Base-by-base conservation (phyloP, 1,140 invertebrate genomes). In the Contarinia nasturtii region DNA sequence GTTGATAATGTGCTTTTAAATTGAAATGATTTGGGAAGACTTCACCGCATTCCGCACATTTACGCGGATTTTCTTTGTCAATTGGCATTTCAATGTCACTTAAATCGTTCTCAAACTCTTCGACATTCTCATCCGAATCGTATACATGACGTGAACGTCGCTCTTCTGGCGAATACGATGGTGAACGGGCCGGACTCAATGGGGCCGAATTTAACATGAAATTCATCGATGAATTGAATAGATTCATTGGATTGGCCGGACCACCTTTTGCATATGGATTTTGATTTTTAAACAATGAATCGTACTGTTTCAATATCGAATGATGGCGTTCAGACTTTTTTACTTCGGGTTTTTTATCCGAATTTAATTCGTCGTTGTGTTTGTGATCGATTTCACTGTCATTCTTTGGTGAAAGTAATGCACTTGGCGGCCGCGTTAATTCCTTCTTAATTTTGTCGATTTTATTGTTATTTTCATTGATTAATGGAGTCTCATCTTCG, bases 1-100 rank as follows among this genome's bases (percentile, higher is more conserved):
- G 94, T 68, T 92, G 89, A 65, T 91, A 95, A 59, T 96, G 92
- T 0, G 86, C 89, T 65, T 93, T 94, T 1, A 94, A 79, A n/a
- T 84, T 82, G 57, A 93, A 95, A 57, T 90, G 83, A 57, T 93
- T 95, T 60, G 90, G 86, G 66, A 95, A 95, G 53, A 87, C 75
- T 64, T 93, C 92, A 11, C 86, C 88, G 61, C 92, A 97, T 14
- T 85, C 84, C 2, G 82, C 80, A 64, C 92, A 97, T 53, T 84
- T 77, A 3, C 85, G 69, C 5, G 61, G 61, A 50, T 71, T 71
- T 49, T 81, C 77, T 56, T 77, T 79, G 60, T 89, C 88, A 15
- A 92, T 74, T 7, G 90, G 89, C 15, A 93, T 80, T 54, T 86
- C 82, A 50, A 77, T 74, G 2, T 75, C 79, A 51, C 73, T 77